Evolutionary conservation across 2,888 invertebrate species (phyloP).

Genomic region (Pollenia labialis): DNA sequence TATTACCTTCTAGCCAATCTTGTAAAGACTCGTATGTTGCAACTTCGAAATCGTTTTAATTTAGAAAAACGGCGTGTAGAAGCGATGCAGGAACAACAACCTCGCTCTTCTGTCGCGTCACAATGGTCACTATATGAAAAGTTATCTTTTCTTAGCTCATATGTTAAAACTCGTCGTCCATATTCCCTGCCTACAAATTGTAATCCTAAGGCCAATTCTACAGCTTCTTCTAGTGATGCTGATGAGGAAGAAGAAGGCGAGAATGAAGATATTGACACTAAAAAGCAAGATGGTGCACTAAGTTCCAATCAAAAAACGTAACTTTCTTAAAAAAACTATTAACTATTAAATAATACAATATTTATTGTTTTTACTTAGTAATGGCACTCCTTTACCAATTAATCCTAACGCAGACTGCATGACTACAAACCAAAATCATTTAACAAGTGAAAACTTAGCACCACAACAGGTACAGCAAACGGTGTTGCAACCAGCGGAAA

Average conservation of each 20-base stretch:
- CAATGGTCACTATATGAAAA: slow-evolving; percentile 78
- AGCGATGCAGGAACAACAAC: slow-evolving; percentile 72
- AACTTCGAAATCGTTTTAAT: slow-evolving; percentile 80
- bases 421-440: slow-evolving; percentile 3
- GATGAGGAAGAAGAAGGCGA: slow-evolving; percentile 38
- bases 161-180: slow-evolving; percentile 77
- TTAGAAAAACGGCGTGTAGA: slow-evolving; percentile 79
- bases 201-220: slow-evolving; percentile 27
- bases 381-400: slow-evolving; percentile 24
- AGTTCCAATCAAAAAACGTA: slow-evolving; percentile 41
- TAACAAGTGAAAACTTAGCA: not conserved
- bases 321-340: not conserved
- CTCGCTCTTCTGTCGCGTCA: slow-evolving; percentile 72
- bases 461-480: slow-evolving; percentile 10
- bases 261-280: slow-evolving; percentile 2
- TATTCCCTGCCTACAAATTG: slow-evolving; percentile 63
- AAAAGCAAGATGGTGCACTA: not conserved
- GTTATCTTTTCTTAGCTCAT: slow-evolving; percentile 77
- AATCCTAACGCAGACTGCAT: not conserved
- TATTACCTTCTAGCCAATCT: slow-evolving; percentile 72
- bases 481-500: not conserved
- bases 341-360: not conserved
- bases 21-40: slow-evolving; percentile 78
- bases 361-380: slow-evolving; percentile 22
- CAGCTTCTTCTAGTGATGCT: slow-evolving; percentile 49